A percentile compares a stretch with the other conserved stretches of the same genome.
Conservation (phyloP, 2,113 vertebrate species). For the Myanophis thanlyinensis region DNA sequence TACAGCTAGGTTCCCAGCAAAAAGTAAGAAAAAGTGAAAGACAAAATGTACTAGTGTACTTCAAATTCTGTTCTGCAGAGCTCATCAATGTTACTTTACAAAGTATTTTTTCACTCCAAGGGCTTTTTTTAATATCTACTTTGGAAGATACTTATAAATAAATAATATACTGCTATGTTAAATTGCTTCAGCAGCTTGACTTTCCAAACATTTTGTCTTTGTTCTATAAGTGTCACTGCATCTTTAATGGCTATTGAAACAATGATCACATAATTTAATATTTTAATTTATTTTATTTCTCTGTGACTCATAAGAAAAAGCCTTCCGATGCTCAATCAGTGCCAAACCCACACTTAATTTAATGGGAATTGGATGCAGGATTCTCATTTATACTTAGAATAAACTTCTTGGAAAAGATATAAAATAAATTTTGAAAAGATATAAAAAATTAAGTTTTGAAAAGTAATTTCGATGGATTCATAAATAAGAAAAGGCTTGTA, state of each 20-base stretch:
- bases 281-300: conserved; percentile 25
- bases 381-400: accelerated
- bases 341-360: not conserved
- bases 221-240: conserved; percentile 17
- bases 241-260: conserved; percentile 42
- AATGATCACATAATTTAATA: conserved; percentile 12
- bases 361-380: accelerated
- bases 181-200: conserved; percentile 25
- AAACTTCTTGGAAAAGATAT: accelerated
- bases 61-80: conserved; percentile 28
- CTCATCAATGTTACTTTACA: conserved; percentile 2
- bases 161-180: conserved; percentile 39
- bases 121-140: conserved; percentile 29
- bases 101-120: conserved; percentile 17
- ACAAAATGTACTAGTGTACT: not conserved
- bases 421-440: accelerated
- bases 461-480: not conserved
- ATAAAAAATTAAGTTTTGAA: accelerated
- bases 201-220: conserved; percentile 6
- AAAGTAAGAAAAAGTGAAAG: conserved; percentile 18
- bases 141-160: conserved; percentile 44
- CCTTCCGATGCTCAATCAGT: not conserved
- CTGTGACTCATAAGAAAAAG: not conserved
- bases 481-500: not conserved
- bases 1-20: not conserved